Evolutionary conservation across 2,797 vertebrate genomes (phyloP).

Genomic region (Phataginus tetradactyla): DNA sequence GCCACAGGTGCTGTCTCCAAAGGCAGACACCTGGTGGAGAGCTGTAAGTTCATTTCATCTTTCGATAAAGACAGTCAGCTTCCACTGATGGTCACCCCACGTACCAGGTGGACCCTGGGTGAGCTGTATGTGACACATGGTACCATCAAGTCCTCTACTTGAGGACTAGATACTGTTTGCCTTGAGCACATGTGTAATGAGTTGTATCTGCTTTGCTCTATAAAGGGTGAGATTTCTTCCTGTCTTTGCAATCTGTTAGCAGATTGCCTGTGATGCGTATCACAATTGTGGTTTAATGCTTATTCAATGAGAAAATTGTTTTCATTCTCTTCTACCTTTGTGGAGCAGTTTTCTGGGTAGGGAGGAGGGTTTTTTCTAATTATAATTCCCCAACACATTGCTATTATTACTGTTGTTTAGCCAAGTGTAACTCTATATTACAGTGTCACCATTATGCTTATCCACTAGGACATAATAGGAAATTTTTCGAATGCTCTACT

Average conservation of each 20-base stretch:
- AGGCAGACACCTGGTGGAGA: not conserved
- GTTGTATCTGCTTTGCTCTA: not conserved
- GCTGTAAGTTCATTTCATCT: not conserved
- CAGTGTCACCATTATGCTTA: not conserved
- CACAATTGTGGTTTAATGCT: not conserved
- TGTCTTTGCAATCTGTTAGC: not conserved
- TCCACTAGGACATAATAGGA: not conserved
- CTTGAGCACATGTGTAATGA: not conserved
- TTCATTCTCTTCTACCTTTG: not conserved
- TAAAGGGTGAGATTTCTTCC: not conserved
- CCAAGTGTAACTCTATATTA: not conserved
- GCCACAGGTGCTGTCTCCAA: not conserved
- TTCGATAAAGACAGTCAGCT: not conserved
- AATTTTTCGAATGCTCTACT: not conserved
- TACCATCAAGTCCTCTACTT: not conserved
- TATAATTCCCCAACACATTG: not conserved
- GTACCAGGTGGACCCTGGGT: not conserved
- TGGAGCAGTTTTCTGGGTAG: not conserved
- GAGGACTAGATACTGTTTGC: not conserved
- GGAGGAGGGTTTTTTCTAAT: not conserved
- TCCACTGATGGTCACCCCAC: not conserved
- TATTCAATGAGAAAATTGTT: not conserved
- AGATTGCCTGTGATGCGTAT: not conserved
- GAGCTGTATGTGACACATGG: not conserved
- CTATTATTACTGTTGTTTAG: not conserved